Evolutionary conservation across 2,797 vertebrate species (phyloP), one percentile per base, ranked within the genome.

Genomic region (Neosalanx taihuensis): DNA sequence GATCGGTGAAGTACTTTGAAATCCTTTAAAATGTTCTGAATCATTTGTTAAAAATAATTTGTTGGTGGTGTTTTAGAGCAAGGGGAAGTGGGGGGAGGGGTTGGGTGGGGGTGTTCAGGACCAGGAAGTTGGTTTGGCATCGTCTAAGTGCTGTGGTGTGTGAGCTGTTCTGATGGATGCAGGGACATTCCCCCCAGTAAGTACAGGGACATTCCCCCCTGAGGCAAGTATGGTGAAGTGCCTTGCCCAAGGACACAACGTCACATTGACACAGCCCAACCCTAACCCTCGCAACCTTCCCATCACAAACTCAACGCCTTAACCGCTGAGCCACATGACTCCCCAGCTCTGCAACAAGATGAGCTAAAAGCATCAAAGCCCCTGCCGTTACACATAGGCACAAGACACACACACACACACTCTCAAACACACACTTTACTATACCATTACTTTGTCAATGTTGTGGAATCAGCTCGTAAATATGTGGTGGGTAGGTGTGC

Each of bases 391-490:
- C 20, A 26, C 31, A 72, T 33, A 49, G 17, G 80, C 30, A 71
- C 61, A 71, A 23, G 1, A 53, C 51, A 71, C 56, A 49, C 13
- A 26, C 13, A 13, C 31, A 57, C 72, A 56, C 51, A 64, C 17
- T 70, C 51, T 58, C 12, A 53, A 4, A 68, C 46, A 68, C 20
- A 30, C 63, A 46, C 12, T 1, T 10, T 46, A 46, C 41, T 46
- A 56, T 69, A 63, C 64, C 74, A 71, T 63, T 58, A 70, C 37
- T 69, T 57, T 78, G n/a, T 56, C 15, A 56, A 4, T 56, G 51
- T 56, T 17, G 51, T n/a, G 18, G 4, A 56, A 5, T 17, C 17
- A 56, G 51, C 23, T 12, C 59, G 18, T 66, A 46, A 4, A 31
- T 35, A 33, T 35, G 18, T 69, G 53, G 53, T 59, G 56, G 5